Conservation (phyloP, 2,797 vertebrate genomes). For the Lagocephalus sceleratus region DNA sequence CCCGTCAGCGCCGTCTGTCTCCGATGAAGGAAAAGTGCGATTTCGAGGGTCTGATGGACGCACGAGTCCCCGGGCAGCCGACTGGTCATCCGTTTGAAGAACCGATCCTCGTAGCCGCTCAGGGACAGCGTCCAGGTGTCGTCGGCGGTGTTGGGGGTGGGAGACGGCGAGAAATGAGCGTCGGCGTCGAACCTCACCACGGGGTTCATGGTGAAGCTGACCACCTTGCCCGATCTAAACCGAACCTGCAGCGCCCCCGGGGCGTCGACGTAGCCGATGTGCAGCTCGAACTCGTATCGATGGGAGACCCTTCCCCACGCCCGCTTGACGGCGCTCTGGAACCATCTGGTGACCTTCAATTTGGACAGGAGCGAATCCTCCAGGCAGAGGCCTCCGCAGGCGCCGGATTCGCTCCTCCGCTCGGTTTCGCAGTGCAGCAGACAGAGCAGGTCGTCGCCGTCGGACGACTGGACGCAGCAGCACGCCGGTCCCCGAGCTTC, state of each 20-base stretch:
- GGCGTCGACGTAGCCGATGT: constrained; percentile 70
- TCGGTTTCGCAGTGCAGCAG: constrained; percentile 77
- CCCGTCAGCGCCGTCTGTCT: constrained; percentile 82
- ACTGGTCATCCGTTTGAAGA: constrained; percentile 77
- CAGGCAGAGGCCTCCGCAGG: constrained; percentile 71
- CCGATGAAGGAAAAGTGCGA: constrained; percentile 83
- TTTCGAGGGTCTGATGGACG: constrained; percentile 84
- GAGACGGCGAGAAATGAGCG: constrained; percentile 69
- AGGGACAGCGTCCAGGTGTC: constrained; percentile 84
- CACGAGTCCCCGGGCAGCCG: constrained; percentile 79
- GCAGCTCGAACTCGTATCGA: constrained; percentile 89
- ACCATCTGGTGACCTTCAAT: constrained; percentile 84
- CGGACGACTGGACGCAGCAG: constrained; percentile 83
- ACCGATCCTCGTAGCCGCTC: constrained; percentile 77
- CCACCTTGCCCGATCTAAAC: constrained; percentile 83
- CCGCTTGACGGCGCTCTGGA: constrained; percentile 79
- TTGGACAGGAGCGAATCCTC: constrained; percentile 79
- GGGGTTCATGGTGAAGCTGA: constrained; percentile 83
- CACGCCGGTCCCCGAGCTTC: constrained; percentile 51
- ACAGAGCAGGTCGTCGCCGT: constrained; percentile 82
- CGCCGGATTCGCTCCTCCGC: constrained; percentile 20
- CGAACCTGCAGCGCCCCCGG: constrained; percentile 82
- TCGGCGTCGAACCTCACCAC: constrained; percentile 81
- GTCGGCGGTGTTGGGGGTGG: constrained; percentile 48
- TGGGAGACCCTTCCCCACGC: constrained; percentile 89